Conservation (phyloP, 2,797 vertebrate genomes). For the Hephaestus fuliginosus region DNA sequence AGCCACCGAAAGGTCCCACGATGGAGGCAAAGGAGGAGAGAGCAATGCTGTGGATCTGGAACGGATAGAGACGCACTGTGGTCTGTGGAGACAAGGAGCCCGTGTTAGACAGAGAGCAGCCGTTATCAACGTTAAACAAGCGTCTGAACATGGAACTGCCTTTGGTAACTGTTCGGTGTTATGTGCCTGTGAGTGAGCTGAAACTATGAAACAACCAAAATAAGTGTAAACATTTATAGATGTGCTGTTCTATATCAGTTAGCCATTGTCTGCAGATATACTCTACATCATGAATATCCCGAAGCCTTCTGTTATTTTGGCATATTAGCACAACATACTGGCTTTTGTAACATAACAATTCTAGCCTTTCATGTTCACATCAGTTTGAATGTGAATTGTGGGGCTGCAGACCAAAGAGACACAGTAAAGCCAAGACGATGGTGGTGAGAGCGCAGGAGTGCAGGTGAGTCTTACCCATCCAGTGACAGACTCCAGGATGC, state of each 20-base stretch:
- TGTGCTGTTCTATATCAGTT: not conserved
- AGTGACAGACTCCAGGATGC: slow-evolving; percentile 88
- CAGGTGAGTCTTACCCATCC: slow-evolving; percentile 88
- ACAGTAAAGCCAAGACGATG: not conserved
- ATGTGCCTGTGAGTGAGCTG: not conserved
- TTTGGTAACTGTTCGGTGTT: not conserved
- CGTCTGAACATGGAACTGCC: not conserved
- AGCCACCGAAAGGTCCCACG: slow-evolving; percentile 96
- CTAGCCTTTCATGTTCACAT: not conserved
- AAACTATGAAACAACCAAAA: not conserved
- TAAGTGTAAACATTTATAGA: not conserved
- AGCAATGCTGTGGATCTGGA: slow-evolving; percentile 99
- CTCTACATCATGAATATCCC: not conserved
- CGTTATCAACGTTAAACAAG: not conserved
- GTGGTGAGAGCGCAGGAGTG: not conserved
- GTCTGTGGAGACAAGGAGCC: slow-evolving; percentile 81
- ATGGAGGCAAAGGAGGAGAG: slow-evolving; percentile 96
- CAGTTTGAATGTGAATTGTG: not conserved
- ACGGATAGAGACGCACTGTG: slow-evolving; percentile 94
- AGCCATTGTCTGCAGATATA: not conserved
- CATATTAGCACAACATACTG: not conserved
- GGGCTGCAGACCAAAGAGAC: not conserved
- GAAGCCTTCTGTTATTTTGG: not conserved
- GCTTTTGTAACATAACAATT: not conserved
- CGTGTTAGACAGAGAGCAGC: not conserved